Evolutionary conservation across 2,797 vertebrate genomes (phyloP), one percentile per base, ranked within the genome.

Genomic region (Bryconaethiops microstoma): DNA sequence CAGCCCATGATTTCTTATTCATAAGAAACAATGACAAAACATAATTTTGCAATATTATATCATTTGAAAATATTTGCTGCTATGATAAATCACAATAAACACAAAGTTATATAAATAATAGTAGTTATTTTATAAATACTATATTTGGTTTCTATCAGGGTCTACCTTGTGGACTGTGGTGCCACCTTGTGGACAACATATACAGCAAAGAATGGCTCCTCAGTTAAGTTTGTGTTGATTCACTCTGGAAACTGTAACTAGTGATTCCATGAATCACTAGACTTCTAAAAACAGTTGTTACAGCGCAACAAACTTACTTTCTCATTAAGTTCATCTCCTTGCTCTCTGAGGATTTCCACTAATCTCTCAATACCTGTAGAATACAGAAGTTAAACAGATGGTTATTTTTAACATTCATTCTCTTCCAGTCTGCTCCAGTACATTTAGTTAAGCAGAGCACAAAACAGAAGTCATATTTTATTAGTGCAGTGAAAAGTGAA

Each of bases 271-370:
- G 16, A 35, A 29, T 63, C 21, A 14, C 13, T 62, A 25, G 23
- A 13, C 60, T 62, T 29, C 2, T 5, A 23, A 13, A 12, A 25
- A 35, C 35, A 35, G 35, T 35, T 35, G 19, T 50, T 16, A 25
- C 5, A 62, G 40, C 12, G 12, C 3, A 3, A 2, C 5, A 3
- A 2, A 83, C 78, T 80, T 89, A 97, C 97, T 94, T 87, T 48
- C 42, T 90, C 80, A 8, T 94, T 73, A 17, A 96, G 65, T 16
- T 16, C 0, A 84, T 97, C 96, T 39, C 96, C 97, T 0, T 79
- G 74, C 10, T 90, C 85, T 79, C 90, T 91, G 85, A 98, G 89
- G 74, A 97, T 82, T 21, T 89, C 92, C 1, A 95, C 94, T 21
- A 96, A 79, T 57, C 5, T 91, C 85, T 90, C 90, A 82, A 96